Percentiles rank a stretch among this genome's conserved stretches.
Conservation (phyloP, 2,797 vertebrate species). For the Eulemur albifrons region DNA sequence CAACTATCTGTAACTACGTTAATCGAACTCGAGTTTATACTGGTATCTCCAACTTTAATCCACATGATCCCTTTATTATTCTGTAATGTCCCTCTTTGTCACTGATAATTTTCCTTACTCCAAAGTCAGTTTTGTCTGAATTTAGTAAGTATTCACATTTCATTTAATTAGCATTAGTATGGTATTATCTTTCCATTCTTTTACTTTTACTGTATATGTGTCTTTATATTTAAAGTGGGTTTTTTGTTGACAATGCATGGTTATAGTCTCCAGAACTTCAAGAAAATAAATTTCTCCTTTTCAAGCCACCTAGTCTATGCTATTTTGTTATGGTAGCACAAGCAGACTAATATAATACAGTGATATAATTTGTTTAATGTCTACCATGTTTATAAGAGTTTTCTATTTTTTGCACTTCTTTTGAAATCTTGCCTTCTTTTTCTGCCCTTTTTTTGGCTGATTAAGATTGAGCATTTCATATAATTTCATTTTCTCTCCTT, state of each 20-base stretch:
- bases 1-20: not conserved
- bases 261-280: not conserved
- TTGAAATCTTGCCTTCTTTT: not conserved
- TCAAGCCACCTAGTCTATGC: not conserved
- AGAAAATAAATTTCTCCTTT: not conserved
- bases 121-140: not conserved
- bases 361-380: not conserved
- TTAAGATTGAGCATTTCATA: not conserved
- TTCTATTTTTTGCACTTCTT: not conserved
- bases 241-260: too few relatives aligned
- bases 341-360: not conserved
- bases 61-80: not conserved
- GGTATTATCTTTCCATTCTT: not conserved
- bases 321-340: not conserved
- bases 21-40: not conserved
- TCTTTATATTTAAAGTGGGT: not conserved
- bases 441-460: not conserved
- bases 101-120: not conserved
- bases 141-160: not conserved
- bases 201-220: not conserved
- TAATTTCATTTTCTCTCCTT: not conserved
- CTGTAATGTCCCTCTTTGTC: not conserved
- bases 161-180: not conserved
- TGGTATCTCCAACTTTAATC: not conserved
- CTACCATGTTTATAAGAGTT: not conserved